These are phyloP conservation scores for Oasisia sp. DNA, from an alignment of 2,888 invertebrate genomes.

Conservation along the genomic window DNA sequence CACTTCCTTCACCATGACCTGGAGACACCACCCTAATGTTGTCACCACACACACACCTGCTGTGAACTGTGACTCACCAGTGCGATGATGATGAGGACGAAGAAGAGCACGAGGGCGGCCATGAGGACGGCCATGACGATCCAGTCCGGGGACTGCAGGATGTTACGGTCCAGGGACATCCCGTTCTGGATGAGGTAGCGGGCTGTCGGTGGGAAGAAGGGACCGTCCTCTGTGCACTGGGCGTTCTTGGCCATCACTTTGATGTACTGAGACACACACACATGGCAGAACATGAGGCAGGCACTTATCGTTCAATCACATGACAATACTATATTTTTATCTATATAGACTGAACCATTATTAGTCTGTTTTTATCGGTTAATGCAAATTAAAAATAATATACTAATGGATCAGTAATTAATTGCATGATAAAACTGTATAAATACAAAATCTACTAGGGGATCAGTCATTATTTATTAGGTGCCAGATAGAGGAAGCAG, in stretches of 20 bases:
- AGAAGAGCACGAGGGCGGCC: constrained; percentile 51
- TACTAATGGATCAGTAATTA: no score
- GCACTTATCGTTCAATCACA: not conserved
- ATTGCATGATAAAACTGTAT: no score
- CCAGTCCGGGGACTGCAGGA: constrained; percentile 63
- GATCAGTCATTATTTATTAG: no score
- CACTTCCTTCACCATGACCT: no score
- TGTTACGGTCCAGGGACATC: constrained; percentile 54
- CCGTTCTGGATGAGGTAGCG: constrained; percentile 56
- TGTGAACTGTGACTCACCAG: constrained; percentile 48
- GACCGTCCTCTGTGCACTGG: constrained; percentile 58
- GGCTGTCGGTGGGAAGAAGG: constrained; percentile 61
- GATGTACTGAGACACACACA: constrained; percentile 52
- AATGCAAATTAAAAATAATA: no score
- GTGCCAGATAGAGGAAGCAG: no score
- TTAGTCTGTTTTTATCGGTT: no score
- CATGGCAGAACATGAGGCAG: not conserved
- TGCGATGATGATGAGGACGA: constrained; percentile 57
- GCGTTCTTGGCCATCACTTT: constrained; percentile 58
- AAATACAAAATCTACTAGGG: no score
- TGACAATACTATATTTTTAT: not conserved
- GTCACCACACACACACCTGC: no score
- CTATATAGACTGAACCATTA: no score
- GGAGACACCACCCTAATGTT: no score
- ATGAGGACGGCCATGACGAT: constrained; percentile 58